phyloP scores from a whole-genome alignment of 1,140 invertebrate genomes.

The Lepidotrigona ventralis region DNA sequence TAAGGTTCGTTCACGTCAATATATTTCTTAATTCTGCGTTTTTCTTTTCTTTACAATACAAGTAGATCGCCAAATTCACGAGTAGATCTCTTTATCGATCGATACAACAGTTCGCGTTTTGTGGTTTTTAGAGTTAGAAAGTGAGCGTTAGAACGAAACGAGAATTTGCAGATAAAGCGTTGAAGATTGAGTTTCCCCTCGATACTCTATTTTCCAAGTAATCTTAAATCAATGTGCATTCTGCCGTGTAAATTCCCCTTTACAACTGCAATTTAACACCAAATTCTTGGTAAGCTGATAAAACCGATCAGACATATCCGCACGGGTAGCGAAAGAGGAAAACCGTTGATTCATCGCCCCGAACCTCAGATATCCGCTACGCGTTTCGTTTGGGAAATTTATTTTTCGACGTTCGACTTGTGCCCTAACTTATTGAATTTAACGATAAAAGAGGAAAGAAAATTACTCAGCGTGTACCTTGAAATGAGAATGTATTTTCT shows the following conservation, averaged over 20 bases:
- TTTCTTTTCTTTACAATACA: too few species aligned
- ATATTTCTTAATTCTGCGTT: too few species aligned
- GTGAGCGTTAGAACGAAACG: background rate
- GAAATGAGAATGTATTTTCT: too few species aligned
- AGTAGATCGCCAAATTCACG: too few species aligned
- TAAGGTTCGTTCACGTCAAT: too few species aligned
- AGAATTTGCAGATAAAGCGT: background rate
- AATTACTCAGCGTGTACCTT: too few species aligned
- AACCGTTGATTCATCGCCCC: conserved; percentile 30
- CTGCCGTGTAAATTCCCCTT: conserved; percentile 50
- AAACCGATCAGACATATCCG: conserved; percentile 21
- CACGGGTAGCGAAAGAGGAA: conserved; percentile 7
- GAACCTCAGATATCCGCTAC: too few species aligned
- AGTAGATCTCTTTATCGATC: too few species aligned
- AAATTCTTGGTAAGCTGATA: conserved; percentile 46
- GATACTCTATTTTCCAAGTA: conserved; percentile 22
- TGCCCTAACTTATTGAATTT: background rate
- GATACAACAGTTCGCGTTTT: background rate
- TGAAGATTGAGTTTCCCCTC: background rate
- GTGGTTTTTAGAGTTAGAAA: too few species aligned
- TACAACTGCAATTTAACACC: conserved; percentile 52
- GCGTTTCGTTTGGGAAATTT: background rate
- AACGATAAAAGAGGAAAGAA: too few species aligned
- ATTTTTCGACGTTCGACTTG: background rate
- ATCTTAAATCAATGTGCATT: conserved; percentile 52